A percentile compares a stretch with the other conserved stretches of the same genome.
Conservation (phyloP, 2,113 vertebrate species). For the Marmota flaviventris region DNA sequence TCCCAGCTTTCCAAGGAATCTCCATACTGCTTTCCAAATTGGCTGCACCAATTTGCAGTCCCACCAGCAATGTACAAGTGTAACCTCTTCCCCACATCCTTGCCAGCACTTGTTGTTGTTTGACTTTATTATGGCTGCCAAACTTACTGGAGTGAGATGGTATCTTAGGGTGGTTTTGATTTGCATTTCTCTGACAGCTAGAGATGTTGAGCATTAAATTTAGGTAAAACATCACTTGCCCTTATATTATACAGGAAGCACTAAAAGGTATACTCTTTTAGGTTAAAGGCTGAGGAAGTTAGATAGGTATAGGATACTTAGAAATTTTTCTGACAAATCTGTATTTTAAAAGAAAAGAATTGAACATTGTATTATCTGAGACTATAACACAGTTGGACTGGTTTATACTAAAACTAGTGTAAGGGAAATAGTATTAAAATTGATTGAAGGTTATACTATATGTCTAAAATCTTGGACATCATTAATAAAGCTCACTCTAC, state of each 20-base stretch:
- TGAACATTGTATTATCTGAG: background rate
- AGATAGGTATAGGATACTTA: background rate
- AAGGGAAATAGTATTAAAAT: slow-evolving; percentile 59
- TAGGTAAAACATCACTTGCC: background rate
- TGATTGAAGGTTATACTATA: slow-evolving; percentile 58
- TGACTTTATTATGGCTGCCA: no score
- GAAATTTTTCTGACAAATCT: background rate
- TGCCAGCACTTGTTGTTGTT: no score
- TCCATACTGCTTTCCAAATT: no score
- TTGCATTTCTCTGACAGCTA: no score
- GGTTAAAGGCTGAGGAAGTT: slow-evolving; percentile 44
- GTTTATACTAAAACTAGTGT: slow-evolving; percentile 15
- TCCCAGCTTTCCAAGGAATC: no score
- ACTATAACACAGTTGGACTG: slow-evolving; percentile 10
- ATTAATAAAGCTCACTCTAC: slow-evolving; percentile 77
- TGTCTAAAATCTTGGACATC: slow-evolving; percentile 50
- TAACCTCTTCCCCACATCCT: no score
- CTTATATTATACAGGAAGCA: background rate
- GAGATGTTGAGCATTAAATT: background rate
- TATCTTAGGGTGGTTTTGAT: no score
- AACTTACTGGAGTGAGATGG: no score
- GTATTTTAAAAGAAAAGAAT: background rate
- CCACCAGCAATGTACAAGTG: no score
- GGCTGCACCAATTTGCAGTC: no score
- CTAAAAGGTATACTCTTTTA: background rate